Base-by-base conservation (phyloP, 2,888 invertebrate genomes). In the Platypus cylindrus region DNA sequence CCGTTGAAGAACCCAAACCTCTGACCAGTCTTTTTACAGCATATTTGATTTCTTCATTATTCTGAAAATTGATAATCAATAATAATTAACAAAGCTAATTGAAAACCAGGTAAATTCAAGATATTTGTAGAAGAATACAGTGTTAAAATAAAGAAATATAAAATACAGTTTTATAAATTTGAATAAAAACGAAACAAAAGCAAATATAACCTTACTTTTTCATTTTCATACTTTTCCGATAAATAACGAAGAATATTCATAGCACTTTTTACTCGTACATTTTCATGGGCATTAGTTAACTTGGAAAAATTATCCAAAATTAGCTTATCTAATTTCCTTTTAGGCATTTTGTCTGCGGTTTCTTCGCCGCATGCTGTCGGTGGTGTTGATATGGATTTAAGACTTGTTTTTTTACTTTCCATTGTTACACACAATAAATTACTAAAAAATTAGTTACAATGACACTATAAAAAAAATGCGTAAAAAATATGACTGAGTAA, bases 1-100 rank as follows among this genome's bases (percentile, higher is more conserved):
- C 66, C 23, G 74, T 66, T 13, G 77, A 72, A 2, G 83, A 75
- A 18, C 81, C 81, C 40, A 82, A 62, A 41, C 84, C 82, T 45
- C 80, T 66, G 3, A 85, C 65, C 30, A 84, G 59, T 46, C 84
- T 67, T 43, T 70, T 73, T 20, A 85, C 52, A 0, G 73, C 70
- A 60, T 84, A 82, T 29, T 69, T 62, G 8, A 75, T 45, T 54
- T 82, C 79, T 53, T 70, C 67, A 48, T 64, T 64, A 50, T 65
- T 68, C 79, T 75, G 51, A 38, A 65, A 56, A 37, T 30, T n/a
- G 25, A 47, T 42, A 40, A 36, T 14, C 7, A 14, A 30, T 7
- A 30, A 29, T 11, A 32, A 5, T n/a, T 36, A 29, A 27, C 17
- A 13, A 30, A 30, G 17, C n/a, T n/a, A n/a, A n/a, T n/a, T n/a